A percentile compares a stretch with the other conserved stretches of the same genome.
Conservation (phyloP, 2,113 vertebrate species). For the Myrmecophaga tridactyla region DNA sequence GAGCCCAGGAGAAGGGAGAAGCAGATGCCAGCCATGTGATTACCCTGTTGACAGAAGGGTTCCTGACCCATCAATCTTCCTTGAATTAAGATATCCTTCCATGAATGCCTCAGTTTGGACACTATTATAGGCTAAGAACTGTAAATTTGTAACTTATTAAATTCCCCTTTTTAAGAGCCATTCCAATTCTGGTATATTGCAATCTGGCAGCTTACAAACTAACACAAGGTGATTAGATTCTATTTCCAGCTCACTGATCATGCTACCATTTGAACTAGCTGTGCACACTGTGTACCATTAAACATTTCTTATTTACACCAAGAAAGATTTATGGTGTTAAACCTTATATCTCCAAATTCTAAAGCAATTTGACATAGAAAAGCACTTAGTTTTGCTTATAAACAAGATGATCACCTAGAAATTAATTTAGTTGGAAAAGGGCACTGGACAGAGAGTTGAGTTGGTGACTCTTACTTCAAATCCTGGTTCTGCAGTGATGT, state of each 20-base stretch:
- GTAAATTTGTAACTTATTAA: too few species aligned
- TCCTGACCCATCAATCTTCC: too few species aligned
- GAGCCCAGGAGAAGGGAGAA: too few species aligned
- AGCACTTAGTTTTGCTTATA: background rate
- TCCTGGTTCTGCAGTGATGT: background rate
- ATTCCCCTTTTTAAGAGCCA: too few species aligned
- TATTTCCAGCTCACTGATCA: background rate
- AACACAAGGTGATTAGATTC: background rate
- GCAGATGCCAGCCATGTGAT: too few species aligned
- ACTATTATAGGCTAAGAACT: too few species aligned
- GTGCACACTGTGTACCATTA: background rate
- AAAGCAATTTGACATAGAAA: background rate
- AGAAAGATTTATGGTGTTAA: background rate
- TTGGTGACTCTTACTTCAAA: background rate
- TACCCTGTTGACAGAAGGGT: too few species aligned
- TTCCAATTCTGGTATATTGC: too few species aligned
- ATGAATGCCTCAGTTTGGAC: too few species aligned
- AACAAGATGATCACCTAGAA: constrained; percentile 4
- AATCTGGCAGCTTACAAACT: too few species aligned
- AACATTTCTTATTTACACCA: background rate
- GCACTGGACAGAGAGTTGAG: background rate
- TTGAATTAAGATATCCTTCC: too few species aligned
- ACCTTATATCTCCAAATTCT: constrained; percentile 18
- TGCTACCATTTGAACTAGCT: background rate
- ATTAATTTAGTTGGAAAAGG: constrained; percentile 27